Evolutionary conservation across 2,113 vertebrate genomes (phyloP).

Genomic region (Anoplopoma fimbria): DNA sequence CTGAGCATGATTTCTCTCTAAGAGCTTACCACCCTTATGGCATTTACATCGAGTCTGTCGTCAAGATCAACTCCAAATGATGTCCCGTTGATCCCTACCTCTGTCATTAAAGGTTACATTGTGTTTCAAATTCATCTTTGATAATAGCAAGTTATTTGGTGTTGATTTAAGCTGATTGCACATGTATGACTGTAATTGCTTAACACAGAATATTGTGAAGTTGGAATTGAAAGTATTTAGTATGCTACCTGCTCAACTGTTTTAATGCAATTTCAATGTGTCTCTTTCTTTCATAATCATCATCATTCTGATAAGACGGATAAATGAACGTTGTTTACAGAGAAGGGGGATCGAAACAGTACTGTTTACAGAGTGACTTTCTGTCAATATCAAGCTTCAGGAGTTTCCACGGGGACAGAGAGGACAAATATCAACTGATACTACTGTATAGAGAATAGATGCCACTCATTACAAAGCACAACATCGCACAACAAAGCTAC

Average conservation of each 20-base stretch:
- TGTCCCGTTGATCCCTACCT: neutral
- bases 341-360: neutral
- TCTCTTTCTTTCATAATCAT: slow-evolving; percentile 33
- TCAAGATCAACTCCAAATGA: slow-evolving; percentile 18
- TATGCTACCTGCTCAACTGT: slow-evolving; percentile 1
- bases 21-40: slow-evolving; percentile 26
- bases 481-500: neutral
- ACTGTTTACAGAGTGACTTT: slow-evolving; percentile 46
- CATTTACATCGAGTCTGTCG: neutral
- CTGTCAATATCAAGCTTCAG: slow-evolving; percentile 46
- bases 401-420: slow-evolving; percentile 22
- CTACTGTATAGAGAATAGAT: neutral
- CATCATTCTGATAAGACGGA: slow-evolving; percentile 46
- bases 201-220: neutral
- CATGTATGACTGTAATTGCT: neutral
- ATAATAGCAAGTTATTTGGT: neutral
- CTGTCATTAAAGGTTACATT: neutral
- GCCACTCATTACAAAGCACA: neutral
- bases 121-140: neutral
- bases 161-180: neutral
- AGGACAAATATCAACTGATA: slow-evolving; percentile 28
- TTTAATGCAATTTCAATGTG: slow-evolving; percentile 57
- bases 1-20: slow-evolving; percentile 27
- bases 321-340: slow-evolving; percentile 53
- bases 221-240: neutral